Evolutionary conservation across 37 sponge, comb jelly and placozoan genomes (phyloP).

Genomic region (Tethya wilhelma): DNA sequence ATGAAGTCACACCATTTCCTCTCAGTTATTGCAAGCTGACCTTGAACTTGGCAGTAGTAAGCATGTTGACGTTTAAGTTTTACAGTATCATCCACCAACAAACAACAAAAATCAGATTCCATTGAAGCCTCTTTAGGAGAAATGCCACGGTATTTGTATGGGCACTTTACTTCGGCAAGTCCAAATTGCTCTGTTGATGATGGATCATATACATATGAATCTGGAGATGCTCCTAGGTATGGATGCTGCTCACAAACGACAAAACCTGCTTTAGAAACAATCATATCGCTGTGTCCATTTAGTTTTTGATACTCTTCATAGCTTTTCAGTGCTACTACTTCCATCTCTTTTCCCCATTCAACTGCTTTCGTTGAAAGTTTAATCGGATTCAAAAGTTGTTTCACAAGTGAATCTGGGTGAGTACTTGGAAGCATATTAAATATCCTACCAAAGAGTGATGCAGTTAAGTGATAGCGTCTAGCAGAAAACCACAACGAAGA

Average conservation of each 20-base stretch:
- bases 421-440: too few species aligned
- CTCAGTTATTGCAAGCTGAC: constrained; percentile 33
- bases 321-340: too few species aligned
- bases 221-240: too few species aligned
- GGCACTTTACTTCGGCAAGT: constrained; percentile 46
- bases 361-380: too few species aligned
- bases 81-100: neutral
- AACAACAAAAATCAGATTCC: constrained; percentile 17
- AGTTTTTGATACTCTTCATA: too few species aligned
- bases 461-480: constrained; percentile 21
- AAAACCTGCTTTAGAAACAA: too few species aligned
- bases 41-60: constrained; percentile 47
- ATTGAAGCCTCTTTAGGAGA: constrained; percentile 25
- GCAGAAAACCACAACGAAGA: constrained; percentile 17
- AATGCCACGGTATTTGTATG: constrained; percentile 1
- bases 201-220: too few species aligned
- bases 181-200: constrained; percentile 43
- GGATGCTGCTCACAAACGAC: too few species aligned
- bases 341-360: too few species aligned
- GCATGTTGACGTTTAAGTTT: constrained; percentile 8
- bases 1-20: constrained; percentile 53
- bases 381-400: too few species aligned
- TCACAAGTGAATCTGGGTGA: too few species aligned
- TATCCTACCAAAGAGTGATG: constrained; percentile 49
- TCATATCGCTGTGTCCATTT: too few species aligned